Percentiles rank a stretch among this genome's conserved stretches.
Evolutionary conservation across 2,888 invertebrate genomes (phyloP).

Genomic region (Blera fallax): DNA sequence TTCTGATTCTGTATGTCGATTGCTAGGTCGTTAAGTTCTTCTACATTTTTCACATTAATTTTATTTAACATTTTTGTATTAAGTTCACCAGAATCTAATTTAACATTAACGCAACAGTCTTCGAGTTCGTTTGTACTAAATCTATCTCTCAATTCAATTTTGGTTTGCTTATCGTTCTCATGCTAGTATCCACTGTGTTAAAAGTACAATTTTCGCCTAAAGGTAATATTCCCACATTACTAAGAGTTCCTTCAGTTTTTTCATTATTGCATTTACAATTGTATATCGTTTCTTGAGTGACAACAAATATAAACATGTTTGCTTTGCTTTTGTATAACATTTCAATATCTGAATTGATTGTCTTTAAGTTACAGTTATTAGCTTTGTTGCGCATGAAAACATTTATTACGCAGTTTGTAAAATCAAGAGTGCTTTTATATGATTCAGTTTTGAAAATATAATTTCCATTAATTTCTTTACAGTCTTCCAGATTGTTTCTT

Average conservation of each 20-base stretch:
- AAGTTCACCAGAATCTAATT: not conserved
- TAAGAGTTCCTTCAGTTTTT: no score
- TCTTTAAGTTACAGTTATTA: no score
- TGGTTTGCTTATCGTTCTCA: not conserved
- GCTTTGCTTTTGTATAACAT: no score
- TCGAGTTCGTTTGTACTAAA: not conserved
- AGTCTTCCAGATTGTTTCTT: not conserved
- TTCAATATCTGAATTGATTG: no score
- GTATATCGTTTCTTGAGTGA: not conserved
- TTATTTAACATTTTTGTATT: not conserved
- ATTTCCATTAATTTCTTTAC: not conserved
- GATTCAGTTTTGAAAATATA: slow-evolving; percentile 1
- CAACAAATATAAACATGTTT: not conserved
- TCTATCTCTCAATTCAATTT: not conserved
- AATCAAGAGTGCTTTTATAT: not conserved
- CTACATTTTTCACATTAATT: slow-evolving; percentile 5
- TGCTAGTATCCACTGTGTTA: no score
- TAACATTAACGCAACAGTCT: slow-evolving; percentile 23
- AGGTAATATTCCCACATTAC: no score
- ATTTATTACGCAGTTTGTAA: not conserved
- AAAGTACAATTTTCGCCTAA: no score
- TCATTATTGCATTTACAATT: slow-evolving; percentile 2
- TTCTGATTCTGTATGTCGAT: slow-evolving; percentile 31
- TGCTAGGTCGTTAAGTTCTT: slow-evolving; percentile 13
- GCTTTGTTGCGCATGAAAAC: no score